phyloP scores from a whole-genome alignment of 2,113 vertebrate genomes.

The Pelodiscus sinensis region DNA sequence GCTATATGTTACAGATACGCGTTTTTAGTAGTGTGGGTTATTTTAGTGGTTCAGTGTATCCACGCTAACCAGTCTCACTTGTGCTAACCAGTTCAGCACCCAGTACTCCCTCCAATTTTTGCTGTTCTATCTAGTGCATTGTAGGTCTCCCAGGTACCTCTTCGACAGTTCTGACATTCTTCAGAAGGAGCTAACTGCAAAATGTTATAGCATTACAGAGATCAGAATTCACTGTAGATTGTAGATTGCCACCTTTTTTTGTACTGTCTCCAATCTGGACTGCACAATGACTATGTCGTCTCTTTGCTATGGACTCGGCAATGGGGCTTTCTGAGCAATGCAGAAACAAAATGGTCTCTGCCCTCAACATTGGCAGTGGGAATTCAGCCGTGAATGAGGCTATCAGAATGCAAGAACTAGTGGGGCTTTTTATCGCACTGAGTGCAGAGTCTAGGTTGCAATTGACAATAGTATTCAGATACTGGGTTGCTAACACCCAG shows the following conservation, averaged over 20 bases:
- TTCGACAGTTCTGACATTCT: fast-evolving
- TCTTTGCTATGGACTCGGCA: neutral
- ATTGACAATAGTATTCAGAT: constrained; percentile 48
- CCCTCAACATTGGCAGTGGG: neutral
- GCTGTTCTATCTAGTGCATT: neutral
- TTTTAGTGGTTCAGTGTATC: fast-evolving
- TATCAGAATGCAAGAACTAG: neutral
- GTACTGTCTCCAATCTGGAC: fast-evolving
- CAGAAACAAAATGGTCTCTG: neutral
- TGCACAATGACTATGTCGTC: neutral
- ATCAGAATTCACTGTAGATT: fast-evolving
- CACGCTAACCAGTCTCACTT: neutral
- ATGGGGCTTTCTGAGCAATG: neutral
- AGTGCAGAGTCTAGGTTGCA: constrained; percentile 26
- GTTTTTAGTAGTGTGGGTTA: fast-evolving
- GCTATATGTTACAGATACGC: neutral
- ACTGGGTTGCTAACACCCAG: neutral
- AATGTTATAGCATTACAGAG: neutral
- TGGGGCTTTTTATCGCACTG: fast-evolving
- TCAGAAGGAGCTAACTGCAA: fast-evolving
- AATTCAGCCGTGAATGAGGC: neutral
- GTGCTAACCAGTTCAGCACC: neutral
- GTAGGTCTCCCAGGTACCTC: neutral
- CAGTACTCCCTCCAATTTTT: fast-evolving
- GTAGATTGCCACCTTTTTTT: neutral